Evolutionary conservation across 2,113 vertebrate species (phyloP).

Genomic region (Panurus biarmicus): DNA sequence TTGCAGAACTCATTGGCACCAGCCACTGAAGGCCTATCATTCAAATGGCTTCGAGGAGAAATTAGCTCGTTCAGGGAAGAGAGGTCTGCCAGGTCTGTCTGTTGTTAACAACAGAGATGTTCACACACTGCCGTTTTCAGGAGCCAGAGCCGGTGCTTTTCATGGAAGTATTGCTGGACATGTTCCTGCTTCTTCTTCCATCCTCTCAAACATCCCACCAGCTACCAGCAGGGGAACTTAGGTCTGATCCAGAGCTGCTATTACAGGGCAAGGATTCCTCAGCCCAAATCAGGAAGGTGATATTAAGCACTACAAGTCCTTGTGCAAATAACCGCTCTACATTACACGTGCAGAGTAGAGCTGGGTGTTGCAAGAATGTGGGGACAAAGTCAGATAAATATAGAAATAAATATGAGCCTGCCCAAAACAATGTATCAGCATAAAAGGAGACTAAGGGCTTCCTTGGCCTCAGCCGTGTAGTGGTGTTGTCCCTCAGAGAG

Average conservation of each 20-base stretch:
- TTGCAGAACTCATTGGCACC: background rate
- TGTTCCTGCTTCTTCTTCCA: background rate
- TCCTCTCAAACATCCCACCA: background rate
- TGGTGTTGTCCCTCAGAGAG: background rate
- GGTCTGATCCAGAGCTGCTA: background rate
- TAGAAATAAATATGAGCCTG: background rate
- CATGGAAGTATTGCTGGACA: background rate
- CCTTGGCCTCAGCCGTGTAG: background rate
- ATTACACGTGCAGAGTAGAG: background rate
- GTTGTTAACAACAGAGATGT: background rate
- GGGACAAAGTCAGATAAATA: background rate
- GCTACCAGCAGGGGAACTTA: background rate
- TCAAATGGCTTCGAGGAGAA: background rate
- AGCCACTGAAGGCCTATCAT: background rate
- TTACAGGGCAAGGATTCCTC: background rate
- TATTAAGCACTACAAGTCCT: background rate
- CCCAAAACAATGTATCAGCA: background rate
- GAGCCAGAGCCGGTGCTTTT: background rate
- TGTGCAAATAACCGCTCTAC: background rate
- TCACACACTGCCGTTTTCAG: background rate
- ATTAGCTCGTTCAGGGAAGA: background rate
- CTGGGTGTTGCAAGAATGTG: background rate
- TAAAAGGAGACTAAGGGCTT: background rate
- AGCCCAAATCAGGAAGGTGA: background rate
- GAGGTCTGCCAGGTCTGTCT: background rate